Evolutionary conservation across 1,140 invertebrate species (phyloP).

Genomic region (Trissolcus basalis): DNA sequence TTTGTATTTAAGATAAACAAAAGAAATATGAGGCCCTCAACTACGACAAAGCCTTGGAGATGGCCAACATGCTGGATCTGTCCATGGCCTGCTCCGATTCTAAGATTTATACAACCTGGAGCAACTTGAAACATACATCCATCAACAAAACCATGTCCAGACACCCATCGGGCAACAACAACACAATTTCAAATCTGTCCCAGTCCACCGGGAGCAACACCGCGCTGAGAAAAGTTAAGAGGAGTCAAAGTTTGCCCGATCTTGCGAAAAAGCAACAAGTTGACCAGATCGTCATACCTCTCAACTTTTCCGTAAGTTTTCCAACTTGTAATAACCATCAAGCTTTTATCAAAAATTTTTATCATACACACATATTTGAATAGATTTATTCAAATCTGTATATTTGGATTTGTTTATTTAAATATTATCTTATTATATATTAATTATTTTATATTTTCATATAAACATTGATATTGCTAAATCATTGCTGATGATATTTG

Average conservation of each 20-base stretch:
- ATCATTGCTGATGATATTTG: too few species aligned
- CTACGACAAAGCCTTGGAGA: conserved; percentile 65
- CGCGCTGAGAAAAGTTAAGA: conserved; percentile 55
- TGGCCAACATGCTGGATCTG: conserved; percentile 78
- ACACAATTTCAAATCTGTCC: conserved; percentile 75
- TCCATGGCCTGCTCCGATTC: conserved; percentile 90
- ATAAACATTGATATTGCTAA: not conserved
- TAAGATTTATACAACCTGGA: conserved; percentile 87
- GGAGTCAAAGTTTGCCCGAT: conserved; percentile 71
- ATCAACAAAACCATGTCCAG: conserved; percentile 75
- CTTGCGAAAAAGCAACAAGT: conserved; percentile 63
- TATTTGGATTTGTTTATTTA: too few species aligned
- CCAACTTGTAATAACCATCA: not conserved
- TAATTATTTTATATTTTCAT: too few species aligned
- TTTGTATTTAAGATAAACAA: conserved; percentile 67
- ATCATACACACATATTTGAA: too few species aligned
- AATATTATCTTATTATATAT: too few species aligned
- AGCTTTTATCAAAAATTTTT: too few species aligned
- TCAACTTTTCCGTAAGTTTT: conserved; percentile 71
- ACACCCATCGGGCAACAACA: conserved; percentile 88
- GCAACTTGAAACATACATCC: conserved; percentile 82
- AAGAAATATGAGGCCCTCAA: conserved; percentile 65
- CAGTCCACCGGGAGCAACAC: conserved; percentile 56
- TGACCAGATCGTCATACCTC: conserved; percentile 63
- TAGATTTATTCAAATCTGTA: too few species aligned